Conservation (phyloP, 30 jellyfish, hydroid and myxozoan genomes). For the Aurelia coerulea region DNA sequence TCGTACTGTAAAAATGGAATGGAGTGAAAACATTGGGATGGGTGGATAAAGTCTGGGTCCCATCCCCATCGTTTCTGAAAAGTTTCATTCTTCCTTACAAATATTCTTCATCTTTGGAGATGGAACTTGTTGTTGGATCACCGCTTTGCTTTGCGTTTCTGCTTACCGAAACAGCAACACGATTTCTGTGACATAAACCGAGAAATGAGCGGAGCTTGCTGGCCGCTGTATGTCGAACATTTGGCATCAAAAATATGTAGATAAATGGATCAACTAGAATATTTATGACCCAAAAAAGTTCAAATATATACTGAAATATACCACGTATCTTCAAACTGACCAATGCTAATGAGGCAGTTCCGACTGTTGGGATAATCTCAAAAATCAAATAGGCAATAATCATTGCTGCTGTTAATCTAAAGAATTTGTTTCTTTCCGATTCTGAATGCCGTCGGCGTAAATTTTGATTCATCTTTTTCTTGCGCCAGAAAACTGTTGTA, state of each 20-base stretch:
- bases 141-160: no score
- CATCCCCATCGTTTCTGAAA: no score
- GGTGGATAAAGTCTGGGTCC: no score
- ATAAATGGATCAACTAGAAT: constrained; percentile 6
- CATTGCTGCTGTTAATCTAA: neutral
- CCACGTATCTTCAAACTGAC: neutral
- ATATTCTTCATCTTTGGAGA: no score
- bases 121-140: no score
- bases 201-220: neutral
- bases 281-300: neutral
- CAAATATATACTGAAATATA: neutral
- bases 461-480: neutral
- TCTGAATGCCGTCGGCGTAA: neutral
- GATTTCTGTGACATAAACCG: no score
- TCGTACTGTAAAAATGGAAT: no score
- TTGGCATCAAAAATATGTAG: neutral
- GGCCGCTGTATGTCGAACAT: neutral
- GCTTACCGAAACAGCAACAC: no score
- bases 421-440: neutral
- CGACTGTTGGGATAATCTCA: neutral
- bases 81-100: no score
- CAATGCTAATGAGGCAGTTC: neutral
- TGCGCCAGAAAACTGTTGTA: neutral
- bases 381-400: neutral
- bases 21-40: no score